Evolutionary conservation across 2,797 vertebrate species (phyloP).

Genomic region (Poecilia picta): DNA sequence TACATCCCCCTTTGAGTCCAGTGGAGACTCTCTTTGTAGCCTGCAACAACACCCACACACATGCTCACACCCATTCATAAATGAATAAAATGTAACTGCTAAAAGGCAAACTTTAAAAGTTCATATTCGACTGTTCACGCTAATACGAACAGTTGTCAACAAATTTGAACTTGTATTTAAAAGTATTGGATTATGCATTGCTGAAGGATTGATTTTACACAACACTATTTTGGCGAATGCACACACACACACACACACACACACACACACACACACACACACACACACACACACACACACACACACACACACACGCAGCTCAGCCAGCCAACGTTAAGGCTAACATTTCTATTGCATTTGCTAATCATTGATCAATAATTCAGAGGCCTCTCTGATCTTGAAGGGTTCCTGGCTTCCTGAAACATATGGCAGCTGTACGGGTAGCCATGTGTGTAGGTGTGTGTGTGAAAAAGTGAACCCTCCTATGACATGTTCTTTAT

Average conservation of each 20-base stretch:
- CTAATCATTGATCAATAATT: conserved; percentile 99
- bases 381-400: conserved; percentile 87
- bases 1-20: conserved; percentile 71
- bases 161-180: background rate
- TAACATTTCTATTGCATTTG: conserved; percentile 99
- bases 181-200: conserved; percentile 14
- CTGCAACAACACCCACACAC: conserved; percentile 37
- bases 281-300: conserved; percentile 18
- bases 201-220: conserved; percentile 16
- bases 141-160: background rate
- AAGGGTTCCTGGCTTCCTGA: conserved; percentile 89
- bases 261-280: conserved; percentile 19
- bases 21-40: conserved; percentile 67
- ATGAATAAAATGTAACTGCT: background rate
- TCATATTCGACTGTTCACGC: background rate
- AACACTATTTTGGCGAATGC: conserved; percentile 11
- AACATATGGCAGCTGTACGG: conserved; percentile 88
- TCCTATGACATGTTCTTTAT: conserved; percentile 66
- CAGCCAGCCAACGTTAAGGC: conserved; percentile 85
- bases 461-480: conserved; percentile 14
- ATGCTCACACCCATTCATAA: conserved; percentile 44
- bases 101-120: conserved; percentile 55
- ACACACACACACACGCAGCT: conserved; percentile 23
- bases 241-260: conserved; percentile 1
- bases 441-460: conserved; percentile 19